Conservation (phyloP, 2,113 vertebrate genomes). For the Gallinago media region DNA sequence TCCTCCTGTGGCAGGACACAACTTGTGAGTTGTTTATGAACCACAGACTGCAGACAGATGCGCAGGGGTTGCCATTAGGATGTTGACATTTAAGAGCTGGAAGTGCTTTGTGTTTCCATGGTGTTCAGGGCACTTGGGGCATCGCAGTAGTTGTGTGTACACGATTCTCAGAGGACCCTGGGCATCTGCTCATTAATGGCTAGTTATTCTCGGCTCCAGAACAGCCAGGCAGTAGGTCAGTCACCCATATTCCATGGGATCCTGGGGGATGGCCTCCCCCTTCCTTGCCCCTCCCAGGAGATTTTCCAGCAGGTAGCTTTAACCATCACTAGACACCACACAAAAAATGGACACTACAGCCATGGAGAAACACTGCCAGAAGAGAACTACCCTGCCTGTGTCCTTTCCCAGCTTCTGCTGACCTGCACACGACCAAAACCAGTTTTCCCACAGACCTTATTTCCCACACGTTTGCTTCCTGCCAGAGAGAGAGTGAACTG, state of each 20-base stretch:
- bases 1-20: not conserved
- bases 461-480: not conserved
- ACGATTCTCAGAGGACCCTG: not conserved
- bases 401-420: not conserved
- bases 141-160: not conserved
- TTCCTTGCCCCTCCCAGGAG: not conserved
- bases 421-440: not conserved
- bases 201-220: not conserved
- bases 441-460: not conserved
- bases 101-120: not conserved
- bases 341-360: not conserved
- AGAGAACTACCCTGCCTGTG: not conserved
- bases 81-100: conserved; percentile 36
- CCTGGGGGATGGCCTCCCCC: not conserved
- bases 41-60: not conserved
- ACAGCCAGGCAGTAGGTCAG: not conserved
- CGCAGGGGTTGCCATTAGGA: not conserved
- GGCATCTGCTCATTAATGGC: not conserved
- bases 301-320: not conserved
- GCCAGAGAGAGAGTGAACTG: not conserved
- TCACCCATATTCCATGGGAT: not conserved
- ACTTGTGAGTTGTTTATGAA: not conserved
- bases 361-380: not conserved
- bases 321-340: not conserved
- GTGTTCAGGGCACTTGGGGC: not conserved